Percentiles rank a stretch among this genome's conserved stretches.
phyloP scores from a whole-genome alignment of 2,113 vertebrate genomes.

The Prionailurus bengalensis region DNA sequence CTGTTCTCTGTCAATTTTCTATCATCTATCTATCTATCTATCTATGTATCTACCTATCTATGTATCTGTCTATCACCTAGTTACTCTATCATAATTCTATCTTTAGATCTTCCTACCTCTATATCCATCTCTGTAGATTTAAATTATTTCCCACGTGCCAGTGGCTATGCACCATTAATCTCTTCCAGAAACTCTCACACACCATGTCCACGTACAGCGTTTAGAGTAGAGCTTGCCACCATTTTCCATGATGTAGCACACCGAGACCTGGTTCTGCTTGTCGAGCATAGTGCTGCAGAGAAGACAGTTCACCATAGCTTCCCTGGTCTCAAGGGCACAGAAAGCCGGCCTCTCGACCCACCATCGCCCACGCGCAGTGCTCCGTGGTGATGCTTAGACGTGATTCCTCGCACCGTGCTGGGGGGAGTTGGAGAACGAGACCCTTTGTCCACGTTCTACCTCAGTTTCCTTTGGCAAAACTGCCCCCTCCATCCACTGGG shows the following conservation, averaged over 20 bases:
- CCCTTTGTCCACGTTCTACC: rapidly evolving
- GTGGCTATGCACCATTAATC: too few species aligned
- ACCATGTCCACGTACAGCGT: not conserved
- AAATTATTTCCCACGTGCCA: not conserved
- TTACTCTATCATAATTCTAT: too few species aligned
- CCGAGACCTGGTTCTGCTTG: not conserved
- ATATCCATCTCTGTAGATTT: not conserved
- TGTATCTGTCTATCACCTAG: too few species aligned
- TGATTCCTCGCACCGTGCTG: rapidly evolving
- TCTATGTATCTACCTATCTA: too few species aligned
- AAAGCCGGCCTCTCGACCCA: too few species aligned
- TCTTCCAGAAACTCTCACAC: not conserved
- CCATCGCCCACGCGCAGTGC: rapidly evolving
- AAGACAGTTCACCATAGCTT: rapidly evolving
- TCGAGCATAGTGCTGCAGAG: too few species aligned
- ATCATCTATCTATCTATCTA: too few species aligned
- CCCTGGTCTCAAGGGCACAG: not conserved
- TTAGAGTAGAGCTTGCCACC: rapidly evolving
- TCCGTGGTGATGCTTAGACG: rapidly evolving
- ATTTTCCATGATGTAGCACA: rapidly evolving
- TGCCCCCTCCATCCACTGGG: not conserved
- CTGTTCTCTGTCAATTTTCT: too few species aligned
- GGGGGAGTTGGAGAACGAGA: rapidly evolving
- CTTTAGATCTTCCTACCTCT: not conserved
- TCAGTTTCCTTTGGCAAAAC: rapidly evolving